A percentile compares a stretch with the other conserved stretches of the same genome.
Evolutionary conservation across 1,140 invertebrate species (phyloP).

Genomic region (Pentalonia nigronervosa): DNA sequence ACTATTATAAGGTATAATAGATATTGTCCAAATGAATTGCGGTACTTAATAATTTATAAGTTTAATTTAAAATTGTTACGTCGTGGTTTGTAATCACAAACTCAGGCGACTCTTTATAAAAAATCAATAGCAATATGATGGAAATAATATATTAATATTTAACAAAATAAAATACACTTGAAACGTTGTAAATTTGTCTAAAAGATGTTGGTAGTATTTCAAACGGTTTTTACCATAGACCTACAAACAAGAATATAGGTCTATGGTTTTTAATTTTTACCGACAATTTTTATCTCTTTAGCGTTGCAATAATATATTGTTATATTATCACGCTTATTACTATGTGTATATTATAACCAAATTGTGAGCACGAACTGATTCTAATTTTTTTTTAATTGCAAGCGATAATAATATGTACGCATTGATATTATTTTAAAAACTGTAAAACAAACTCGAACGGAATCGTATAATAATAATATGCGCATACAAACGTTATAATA

Average conservation of each 20-base stretch:
- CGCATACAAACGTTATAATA: background rate
- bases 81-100: background rate
- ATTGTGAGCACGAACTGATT: background rate
- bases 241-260: no score
- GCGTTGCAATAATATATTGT: background rate
- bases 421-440: background rate
- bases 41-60: background rate
- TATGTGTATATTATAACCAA: background rate
- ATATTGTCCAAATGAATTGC: background rate
- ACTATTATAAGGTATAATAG: no score
- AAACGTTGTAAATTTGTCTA: background rate
- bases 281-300: background rate
- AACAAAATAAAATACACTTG: background rate
- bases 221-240: background rate
- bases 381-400: background rate
- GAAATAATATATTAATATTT: background rate
- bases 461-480: background rate
- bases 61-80: background rate
- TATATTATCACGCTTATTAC: background rate
- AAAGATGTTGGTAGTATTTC: background rate
- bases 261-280: background rate
- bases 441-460: background rate
- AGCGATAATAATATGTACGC: background rate
- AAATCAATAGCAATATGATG: background rate
- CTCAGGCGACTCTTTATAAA: background rate